Conservation (phyloP, 2,888 invertebrate species). For the Drosophila pseudotakahashii region DNA sequence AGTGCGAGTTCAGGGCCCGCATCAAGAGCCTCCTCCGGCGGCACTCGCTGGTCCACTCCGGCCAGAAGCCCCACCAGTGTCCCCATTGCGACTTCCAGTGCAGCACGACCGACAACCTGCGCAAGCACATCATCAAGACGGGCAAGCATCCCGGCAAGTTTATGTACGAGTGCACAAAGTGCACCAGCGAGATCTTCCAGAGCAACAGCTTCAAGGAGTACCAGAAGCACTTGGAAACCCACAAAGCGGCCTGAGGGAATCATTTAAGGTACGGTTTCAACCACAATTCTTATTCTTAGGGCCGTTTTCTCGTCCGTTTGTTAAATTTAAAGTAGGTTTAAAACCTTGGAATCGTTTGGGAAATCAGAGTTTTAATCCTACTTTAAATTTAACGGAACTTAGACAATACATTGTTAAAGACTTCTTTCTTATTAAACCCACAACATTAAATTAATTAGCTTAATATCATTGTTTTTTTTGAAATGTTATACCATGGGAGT, state of each 20-base stretch:
- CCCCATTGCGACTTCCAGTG: slow-evolving; percentile 92
- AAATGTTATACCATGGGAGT: too few relatives aligned
- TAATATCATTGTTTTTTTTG: too few relatives aligned
- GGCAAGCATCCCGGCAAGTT: slow-evolving; percentile 91
- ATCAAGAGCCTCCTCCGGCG: slow-evolving; percentile 90
- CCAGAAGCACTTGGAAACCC: slow-evolving; percentile 67
- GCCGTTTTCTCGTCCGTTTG: too few relatives aligned
- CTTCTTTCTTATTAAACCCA: too few relatives aligned
- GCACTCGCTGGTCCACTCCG: slow-evolving; percentile 91
- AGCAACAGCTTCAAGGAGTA: slow-evolving; percentile 81
- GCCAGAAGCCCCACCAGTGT: slow-evolving; percentile 93
- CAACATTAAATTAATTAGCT: too few relatives aligned
- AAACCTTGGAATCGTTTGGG: too few relatives aligned
- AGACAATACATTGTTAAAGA: too few relatives aligned
- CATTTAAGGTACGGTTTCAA: neutral
- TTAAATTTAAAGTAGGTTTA: too few relatives aligned
- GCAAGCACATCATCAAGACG: slow-evolving; percentile 93
- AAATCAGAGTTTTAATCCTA: too few relatives aligned
- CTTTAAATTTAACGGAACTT: too few relatives aligned
- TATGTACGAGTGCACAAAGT: slow-evolving; percentile 90
- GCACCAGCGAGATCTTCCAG: slow-evolving; percentile 58
- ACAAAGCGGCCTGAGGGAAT: slow-evolving; percentile 9
- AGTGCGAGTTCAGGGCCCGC: slow-evolving; percentile 89
- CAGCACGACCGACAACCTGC: slow-evolving; percentile 93
- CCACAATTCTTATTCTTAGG: too few relatives aligned